phyloP scores from a whole-genome alignment of 2,888 invertebrate species.

The Muschampia plurimacula region DNA sequence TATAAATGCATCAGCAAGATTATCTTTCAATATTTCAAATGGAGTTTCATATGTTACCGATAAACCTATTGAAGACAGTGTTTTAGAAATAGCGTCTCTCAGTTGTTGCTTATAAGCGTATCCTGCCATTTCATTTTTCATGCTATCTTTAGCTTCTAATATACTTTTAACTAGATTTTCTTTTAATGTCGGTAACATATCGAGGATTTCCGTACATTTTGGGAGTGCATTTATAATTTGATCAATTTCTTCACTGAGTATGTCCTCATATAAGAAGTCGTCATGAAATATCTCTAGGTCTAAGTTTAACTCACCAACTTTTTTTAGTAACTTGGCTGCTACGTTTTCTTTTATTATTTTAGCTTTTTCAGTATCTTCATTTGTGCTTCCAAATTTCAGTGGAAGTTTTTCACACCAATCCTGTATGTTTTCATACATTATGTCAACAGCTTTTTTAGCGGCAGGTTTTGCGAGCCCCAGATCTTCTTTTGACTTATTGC shows the following conservation, averaged over 20 bases:
- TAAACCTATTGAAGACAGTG: conserved; percentile 49
- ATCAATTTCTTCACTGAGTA: conserved; percentile 59
- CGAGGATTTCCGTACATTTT: conserved; percentile 44
- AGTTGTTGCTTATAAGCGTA: conserved; percentile 60
- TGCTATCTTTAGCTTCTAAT: conserved; percentile 51
- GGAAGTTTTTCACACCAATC: conserved; percentile 56
- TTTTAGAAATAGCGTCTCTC: conserved; percentile 55
- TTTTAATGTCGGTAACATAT: conserved; percentile 48
- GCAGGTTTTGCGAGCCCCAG: conserved; percentile 22
- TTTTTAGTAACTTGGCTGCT: conserved; percentile 52
- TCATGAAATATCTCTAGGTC: conserved; percentile 61
- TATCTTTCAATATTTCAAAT: conserved; percentile 62
- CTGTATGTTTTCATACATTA: conserved; percentile 52
- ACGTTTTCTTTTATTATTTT: conserved; percentile 53
- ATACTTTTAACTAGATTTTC: conserved; percentile 53
- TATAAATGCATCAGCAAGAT: conserved; percentile 65
- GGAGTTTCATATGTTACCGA: conserved; percentile 53
- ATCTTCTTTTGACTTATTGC: not conserved
- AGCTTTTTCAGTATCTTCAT: conserved; percentile 47
- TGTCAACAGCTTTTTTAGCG: conserved; percentile 49
- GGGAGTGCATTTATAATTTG: conserved; percentile 50
- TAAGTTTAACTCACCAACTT: conserved; percentile 60
- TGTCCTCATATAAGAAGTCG: conserved; percentile 56
- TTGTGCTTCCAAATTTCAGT: conserved; percentile 44
- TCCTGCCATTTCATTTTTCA: conserved; percentile 54